These are phyloP conservation scores for Acanthisitta chloris DNA, from an alignment of 2,113 vertebrate genomes.

Conservation along the genomic window DNA sequence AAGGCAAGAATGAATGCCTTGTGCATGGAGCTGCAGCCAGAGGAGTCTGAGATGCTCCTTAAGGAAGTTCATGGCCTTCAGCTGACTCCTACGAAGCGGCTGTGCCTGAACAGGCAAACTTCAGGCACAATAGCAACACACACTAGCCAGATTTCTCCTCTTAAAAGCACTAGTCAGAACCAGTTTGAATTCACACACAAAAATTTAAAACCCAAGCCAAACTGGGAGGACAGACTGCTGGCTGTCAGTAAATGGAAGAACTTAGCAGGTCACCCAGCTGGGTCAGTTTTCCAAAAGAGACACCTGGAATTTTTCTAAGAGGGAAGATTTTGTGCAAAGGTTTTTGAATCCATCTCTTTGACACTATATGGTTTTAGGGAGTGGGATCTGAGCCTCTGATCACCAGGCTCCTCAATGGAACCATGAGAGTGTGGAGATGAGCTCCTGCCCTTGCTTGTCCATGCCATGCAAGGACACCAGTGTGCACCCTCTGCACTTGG, in stretches of 20 bases:
- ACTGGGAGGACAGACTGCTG: neutral
- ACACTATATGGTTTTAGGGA: neutral
- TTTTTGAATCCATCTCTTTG: neutral
- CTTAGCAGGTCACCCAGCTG: neutral
- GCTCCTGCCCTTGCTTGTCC: neutral
- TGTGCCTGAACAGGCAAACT: neutral
- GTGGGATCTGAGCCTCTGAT: neutral
- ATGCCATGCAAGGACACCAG: rapidly evolving
- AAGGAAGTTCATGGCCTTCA: neutral
- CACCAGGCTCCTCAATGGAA: rapidly evolving
- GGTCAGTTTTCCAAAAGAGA: neutral
- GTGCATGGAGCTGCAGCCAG: neutral
- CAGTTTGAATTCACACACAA: neutral
- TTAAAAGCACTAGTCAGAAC: neutral
- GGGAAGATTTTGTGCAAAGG: neutral
- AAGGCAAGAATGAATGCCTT: neutral
- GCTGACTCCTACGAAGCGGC: neutral
- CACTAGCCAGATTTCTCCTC: neutral
- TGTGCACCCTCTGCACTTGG: neutral
- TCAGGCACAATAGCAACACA: neutral
- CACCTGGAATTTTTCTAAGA: neutral
- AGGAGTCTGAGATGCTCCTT: neutral
- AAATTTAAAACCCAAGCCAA: neutral
- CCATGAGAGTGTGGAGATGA: rapidly evolving
- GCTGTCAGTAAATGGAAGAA: neutral